A percentile compares a stretch with the other conserved stretches of the same genome.
These are phyloP conservation scores for Sapajus apella DNA, from an alignment of 2,113 vertebrate species.

Conservation along the genomic window DNA sequence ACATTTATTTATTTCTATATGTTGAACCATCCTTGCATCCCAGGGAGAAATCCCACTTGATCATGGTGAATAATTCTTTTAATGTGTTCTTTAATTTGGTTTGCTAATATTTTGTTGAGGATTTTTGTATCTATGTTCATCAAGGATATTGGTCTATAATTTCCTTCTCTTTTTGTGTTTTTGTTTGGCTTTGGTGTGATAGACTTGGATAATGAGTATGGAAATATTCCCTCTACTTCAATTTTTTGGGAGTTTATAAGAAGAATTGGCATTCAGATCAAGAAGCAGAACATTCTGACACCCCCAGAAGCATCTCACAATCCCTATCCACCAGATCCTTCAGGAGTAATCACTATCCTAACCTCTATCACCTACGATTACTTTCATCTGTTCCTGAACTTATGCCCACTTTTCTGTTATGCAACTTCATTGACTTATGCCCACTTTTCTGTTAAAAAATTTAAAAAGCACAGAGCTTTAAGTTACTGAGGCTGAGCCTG, in stretches of 20 bases:
- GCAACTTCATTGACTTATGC: not conserved
- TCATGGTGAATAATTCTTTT: not conserved
- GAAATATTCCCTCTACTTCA: not conserved
- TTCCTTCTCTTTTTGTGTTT: not conserved
- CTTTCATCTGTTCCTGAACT: not conserved
- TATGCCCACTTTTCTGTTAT: not conserved
- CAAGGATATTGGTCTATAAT: not conserved
- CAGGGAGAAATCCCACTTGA: not conserved
- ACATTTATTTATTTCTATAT: not conserved
- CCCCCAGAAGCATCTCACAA: not conserved
- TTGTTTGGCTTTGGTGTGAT: not conserved
- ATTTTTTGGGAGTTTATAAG: not conserved
- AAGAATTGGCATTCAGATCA: not conserved
- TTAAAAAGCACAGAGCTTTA: not conserved
- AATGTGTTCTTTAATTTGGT: not conserved
- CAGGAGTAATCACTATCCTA: not conserved
- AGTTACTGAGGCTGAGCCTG: not conserved
- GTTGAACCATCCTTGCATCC: not conserved
- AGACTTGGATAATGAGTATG: not conserved
- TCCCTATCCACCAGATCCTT: not conserved
- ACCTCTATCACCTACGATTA: not conserved
- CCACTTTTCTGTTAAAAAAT: not conserved
- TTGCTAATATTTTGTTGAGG: not conserved
- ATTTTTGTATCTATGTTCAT: not conserved
- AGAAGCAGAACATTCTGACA: not conserved